phyloP scores from a whole-genome alignment of 1,140 invertebrate species.

The Drosophila ogumai region DNA sequence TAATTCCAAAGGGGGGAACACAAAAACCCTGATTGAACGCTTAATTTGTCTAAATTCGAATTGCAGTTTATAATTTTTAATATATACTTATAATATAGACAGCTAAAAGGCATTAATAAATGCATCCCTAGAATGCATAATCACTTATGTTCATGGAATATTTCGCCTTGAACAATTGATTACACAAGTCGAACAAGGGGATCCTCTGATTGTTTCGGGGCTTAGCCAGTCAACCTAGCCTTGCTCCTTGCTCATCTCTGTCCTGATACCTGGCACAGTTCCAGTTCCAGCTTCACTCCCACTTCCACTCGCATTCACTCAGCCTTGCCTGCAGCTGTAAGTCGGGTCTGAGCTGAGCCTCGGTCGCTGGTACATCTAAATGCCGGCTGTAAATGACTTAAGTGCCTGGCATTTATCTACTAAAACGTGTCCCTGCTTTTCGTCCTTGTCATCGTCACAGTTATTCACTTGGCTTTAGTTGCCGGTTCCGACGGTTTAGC shows the following conservation, averaged over 20 bases:
- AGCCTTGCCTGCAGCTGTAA: conserved; percentile 8
- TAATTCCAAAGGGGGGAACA: too few relatives aligned
- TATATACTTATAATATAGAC: too few relatives aligned
- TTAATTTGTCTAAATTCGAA: too few relatives aligned
- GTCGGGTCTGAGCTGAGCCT: conserved; percentile 14
- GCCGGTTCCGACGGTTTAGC: conserved; percentile 22
- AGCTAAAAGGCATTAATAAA: neutral
- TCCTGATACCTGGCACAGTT: neutral
- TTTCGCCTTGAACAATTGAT: neutral
- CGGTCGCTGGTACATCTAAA: conserved; percentile 38
- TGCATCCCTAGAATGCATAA: neutral
- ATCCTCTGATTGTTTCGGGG: neutral
- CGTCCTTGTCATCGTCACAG: conserved; percentile 53
- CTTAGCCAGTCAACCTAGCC: too few relatives aligned
- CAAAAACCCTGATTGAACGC: too few relatives aligned
- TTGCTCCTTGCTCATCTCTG: neutral
- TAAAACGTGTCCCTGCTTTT: conserved; percentile 62
- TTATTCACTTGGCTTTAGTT: conserved; percentile 51
- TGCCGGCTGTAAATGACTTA: conserved; percentile 75
- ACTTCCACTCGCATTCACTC: neutral
- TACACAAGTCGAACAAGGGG: neutral
- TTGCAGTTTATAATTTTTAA: too few relatives aligned
- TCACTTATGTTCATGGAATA: neutral
- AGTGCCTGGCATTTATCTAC: conserved; percentile 78
- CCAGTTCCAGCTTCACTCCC: neutral